Conservation (phyloP, 1,140 invertebrate genomes). For the Pseudomyrmex pallidus region DNA sequence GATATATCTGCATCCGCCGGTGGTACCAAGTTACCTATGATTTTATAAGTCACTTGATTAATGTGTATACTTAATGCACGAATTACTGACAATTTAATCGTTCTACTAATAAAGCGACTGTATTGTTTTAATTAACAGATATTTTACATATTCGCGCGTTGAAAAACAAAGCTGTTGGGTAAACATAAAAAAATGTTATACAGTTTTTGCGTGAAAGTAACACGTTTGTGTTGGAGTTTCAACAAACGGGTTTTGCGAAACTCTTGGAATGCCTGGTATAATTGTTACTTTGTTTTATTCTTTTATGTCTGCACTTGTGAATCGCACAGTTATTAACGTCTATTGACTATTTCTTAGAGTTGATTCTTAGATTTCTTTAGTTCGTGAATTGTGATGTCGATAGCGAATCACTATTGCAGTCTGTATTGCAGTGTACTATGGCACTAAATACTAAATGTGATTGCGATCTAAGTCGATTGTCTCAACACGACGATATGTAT, state of each 20-base stretch:
- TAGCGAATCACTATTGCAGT: neutral
- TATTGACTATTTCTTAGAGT: neutral
- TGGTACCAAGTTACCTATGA: slow-evolving; percentile 81
- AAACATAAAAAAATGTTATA: neutral
- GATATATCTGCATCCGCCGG: slow-evolving; percentile 64
- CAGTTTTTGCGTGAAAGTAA: neutral
- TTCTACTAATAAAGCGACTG: neutral
- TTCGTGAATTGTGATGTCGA: neutral
- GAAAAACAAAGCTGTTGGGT: neutral
- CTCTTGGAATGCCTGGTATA: neutral
- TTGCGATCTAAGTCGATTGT: neutral
- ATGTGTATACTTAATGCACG: neutral
- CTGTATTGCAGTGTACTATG: neutral
- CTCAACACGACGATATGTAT: neutral
- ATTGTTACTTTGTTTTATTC: neutral
- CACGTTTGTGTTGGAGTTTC: neutral
- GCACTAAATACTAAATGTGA: neutral
- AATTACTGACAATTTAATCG: too few relatives aligned
- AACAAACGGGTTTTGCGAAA: neutral
- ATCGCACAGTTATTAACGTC: neutral
- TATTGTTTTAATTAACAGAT: slow-evolving; percentile 2
- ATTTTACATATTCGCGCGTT: neutral
- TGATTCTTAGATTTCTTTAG: slow-evolving; percentile 10
- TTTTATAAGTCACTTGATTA: slow-evolving; percentile 40
- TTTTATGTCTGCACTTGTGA: neutral